These are phyloP conservation scores for Euwallacea similis DNA, from an alignment of 1,140 invertebrate species.

Conservation along the genomic window DNA sequence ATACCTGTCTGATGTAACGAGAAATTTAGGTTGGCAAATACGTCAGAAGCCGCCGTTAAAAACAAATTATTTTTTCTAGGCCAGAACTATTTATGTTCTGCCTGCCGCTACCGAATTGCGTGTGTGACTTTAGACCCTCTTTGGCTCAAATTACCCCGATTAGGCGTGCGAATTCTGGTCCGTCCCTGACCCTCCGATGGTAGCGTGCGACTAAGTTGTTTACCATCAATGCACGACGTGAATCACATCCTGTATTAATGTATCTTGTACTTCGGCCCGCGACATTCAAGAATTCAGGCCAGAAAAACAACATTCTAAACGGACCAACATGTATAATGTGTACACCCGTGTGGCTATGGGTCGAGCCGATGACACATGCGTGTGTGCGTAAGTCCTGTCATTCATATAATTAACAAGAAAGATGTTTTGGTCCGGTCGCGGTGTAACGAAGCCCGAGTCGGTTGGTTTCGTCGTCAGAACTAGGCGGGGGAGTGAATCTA, in stretches of 20 bases:
- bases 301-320: conserved; percentile 21
- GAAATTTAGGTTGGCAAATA: background rate
- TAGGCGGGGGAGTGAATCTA: too few relatives aligned
- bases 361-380: background rate
- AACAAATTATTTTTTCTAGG: background rate
- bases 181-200: conserved; percentile 5
- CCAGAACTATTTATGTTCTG: background rate
- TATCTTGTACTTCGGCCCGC: conserved; percentile 24
- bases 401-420: background rate
- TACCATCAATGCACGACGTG: conserved; percentile 12
- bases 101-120: background rate
- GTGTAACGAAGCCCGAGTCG: background rate
- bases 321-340: background rate
- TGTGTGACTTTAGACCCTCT: background rate
- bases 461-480: background rate
- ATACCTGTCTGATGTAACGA: too few relatives aligned
- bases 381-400: background rate
- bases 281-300: conserved; percentile 27
- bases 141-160: too few relatives aligned
- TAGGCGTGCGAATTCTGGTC: background rate
- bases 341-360: background rate
- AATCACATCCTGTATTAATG: conserved; percentile 20
- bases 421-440: background rate
- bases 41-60: conserved; percentile 1
- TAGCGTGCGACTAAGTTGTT: conserved; percentile 18